Base-by-base conservation (phyloP, 1,140 invertebrate genomes). In the Diorhabda sublineata region DNA sequence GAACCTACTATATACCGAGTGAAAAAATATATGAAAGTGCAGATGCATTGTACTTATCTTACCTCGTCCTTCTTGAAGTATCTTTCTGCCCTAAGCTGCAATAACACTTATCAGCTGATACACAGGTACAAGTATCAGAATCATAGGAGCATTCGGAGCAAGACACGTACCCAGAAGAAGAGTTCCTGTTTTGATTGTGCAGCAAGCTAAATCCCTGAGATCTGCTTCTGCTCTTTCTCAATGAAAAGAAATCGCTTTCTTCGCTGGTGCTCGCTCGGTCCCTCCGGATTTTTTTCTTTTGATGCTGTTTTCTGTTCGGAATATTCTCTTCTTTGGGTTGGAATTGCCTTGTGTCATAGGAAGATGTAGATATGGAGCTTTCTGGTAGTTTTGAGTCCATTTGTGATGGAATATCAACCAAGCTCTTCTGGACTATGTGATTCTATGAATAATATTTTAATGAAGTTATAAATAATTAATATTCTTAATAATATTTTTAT, bases 131-230 rank as follows among this genome's bases (percentile, higher is more conserved):
- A 6, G 89, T 89, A 72, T 93, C 92, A 6, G 89, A 92, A 75
- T 93, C 91, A 76, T 89, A 91, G 68, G 88, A 90, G 78, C 92
- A 95, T 81, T 95, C 93, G 42, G 91, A 93, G 78, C 91, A 95
- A 8, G 91, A 93, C 4, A 94, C 90, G 75, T 93, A 94, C 5
- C 88, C 88, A 88, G 73, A 72, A 5, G 88, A 89, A 73, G 87
- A 89, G 75, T 90, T 90, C 58, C 88, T 83, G 71, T 90, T 87
- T 64, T 88, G 84, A 71, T 86, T 87, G 45, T 77, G 79, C 5
- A 71, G 45, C 4, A 60, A 41, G 5, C 9, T 66, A 8, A 60
- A 58, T 3, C n/a, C 56, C 56, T 57, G 43, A 2, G 58, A 41
- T 65, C 72, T 73, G 2, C 43, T 26, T 42, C 67, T 71, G 6